Evolutionary conservation across 2,113 vertebrate genomes (phyloP).

Genomic region (Xiphophorus couchianus): DNA sequence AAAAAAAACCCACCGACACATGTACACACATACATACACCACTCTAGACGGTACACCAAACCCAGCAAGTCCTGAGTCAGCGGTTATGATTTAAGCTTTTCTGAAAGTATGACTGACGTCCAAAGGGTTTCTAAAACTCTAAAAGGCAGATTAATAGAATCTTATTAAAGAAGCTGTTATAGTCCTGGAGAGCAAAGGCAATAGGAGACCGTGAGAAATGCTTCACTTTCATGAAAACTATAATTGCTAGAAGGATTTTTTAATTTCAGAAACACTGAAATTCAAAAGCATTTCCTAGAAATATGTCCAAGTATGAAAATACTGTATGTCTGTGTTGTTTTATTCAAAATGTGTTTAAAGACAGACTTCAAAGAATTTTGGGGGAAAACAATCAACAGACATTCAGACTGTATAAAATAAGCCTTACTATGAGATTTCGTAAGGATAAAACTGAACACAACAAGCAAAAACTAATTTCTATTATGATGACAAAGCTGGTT

Average conservation of each 20-base stretch:
- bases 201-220: background rate
- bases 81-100: slow-evolving; percentile 33
- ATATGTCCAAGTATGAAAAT: background rate
- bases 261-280: slow-evolving; percentile 16
- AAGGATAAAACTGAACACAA: background rate
- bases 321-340: background rate
- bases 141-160: slow-evolving; percentile 56
- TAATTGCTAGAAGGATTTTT: slow-evolving; percentile 30
- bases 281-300: background rate
- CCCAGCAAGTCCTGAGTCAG: slow-evolving; percentile 48
- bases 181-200: slow-evolving; percentile 9
- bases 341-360: background rate
- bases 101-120: slow-evolving; percentile 47
- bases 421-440: background rate
- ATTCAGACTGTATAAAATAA: no score
- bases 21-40: background rate
- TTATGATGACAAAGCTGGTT: background rate
- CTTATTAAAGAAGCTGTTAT: slow-evolving; percentile 51
- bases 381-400: background rate
- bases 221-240: slow-evolving; percentile 25
- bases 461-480: background rate
- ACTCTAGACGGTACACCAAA: slow-evolving; percentile 9
- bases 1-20: slow-evolving; percentile 1
- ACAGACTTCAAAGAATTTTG: background rate
- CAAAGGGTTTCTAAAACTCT: slow-evolving; percentile 32